phyloP scores from a whole-genome alignment of 1,140 invertebrate species.

The Aradophagus sp. region DNA sequence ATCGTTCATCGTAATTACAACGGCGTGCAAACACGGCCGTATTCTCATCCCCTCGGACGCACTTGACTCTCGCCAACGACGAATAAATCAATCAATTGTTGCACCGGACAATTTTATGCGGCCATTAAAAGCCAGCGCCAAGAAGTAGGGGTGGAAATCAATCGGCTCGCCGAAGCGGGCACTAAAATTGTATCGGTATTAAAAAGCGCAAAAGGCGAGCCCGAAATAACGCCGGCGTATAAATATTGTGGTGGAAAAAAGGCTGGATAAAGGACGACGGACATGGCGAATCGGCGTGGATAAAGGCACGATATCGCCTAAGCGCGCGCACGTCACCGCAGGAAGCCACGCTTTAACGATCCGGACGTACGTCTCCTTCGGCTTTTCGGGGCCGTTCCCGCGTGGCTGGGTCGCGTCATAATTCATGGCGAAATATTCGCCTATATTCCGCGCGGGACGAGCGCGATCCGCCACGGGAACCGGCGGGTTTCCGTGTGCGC shows the following conservation, averaged over 20 bases:
- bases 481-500: constrained; percentile 59
- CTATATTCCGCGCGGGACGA: constrained; percentile 64
- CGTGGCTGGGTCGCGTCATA: too few species aligned
- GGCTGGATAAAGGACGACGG: constrained; percentile 3
- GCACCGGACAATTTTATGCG: constrained; percentile 28
- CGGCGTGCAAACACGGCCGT: too few species aligned
- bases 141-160: constrained; percentile 18
- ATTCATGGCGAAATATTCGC: constrained; percentile 72
- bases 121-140: constrained; percentile 11
- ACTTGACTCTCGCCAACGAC: constrained; percentile 18
- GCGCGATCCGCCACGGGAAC: constrained; percentile 33
- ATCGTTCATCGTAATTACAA: too few species aligned
- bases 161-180: constrained; percentile 6
- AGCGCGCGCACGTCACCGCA: constrained; percentile 40
- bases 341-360: too few species aligned
- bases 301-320: constrained; percentile 7
- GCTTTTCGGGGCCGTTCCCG: too few species aligned
- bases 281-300: constrained; percentile 13
- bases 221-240: too few species aligned
- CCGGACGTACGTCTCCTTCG: too few species aligned
- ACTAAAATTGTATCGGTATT: too few species aligned
- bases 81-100: constrained; percentile 42
- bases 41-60: constrained; percentile 10
- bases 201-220: too few species aligned
- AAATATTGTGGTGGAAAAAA: too few species aligned